Base-by-base conservation (phyloP, 2,888 invertebrate genomes). In the Acrobasis suavella region DNA sequence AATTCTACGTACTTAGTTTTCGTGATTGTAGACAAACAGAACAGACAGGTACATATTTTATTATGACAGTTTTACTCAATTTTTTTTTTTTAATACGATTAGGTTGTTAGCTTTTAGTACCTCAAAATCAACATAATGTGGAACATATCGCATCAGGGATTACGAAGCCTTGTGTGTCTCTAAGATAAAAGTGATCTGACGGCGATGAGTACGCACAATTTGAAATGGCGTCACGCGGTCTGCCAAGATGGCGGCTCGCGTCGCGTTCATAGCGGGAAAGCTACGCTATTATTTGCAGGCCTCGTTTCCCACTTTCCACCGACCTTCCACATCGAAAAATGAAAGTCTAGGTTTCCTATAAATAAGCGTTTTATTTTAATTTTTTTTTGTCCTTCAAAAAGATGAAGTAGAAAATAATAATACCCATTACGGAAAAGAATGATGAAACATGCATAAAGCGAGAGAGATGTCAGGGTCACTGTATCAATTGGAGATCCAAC, bases 201-300 rank as follows among this genome's bases (percentile, higher is more conserved):
- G 73, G 66, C 72, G 73, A 74, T 73, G 77, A 71, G 80, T 84
- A 82, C 85, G 82, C 82, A 78, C 82, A 78, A 86, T 84, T 83
- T 75, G 83, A 81, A 86, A 88, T 88, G 91, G 92, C 92, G 92
- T 88, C 92, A 91, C 85, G 91, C 92, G 83, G 92, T 92, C 92
- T 92, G 80, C 81, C 82, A 89, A 89, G 83, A 89, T 89, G 89
- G 91, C 88, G 83, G 78, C 72, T 32, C 32, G 32, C 67, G 63
- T 68, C 72, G 69, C 78, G 70, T 67, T 72, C 72, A 68, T 71
- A 73, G 77, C 76, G 74, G 75, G 72, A 78, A 83, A 77, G 77
- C 76, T 77, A 82, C 75, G 77, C 78, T 73, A 80, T 83, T 83
- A 83, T 83, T 80, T 80, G 74, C 78, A 83, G 76, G 72, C 73